Evolutionary conservation across 1,140 invertebrate species (phyloP).

Genomic region (Zophobas atratus): DNA sequence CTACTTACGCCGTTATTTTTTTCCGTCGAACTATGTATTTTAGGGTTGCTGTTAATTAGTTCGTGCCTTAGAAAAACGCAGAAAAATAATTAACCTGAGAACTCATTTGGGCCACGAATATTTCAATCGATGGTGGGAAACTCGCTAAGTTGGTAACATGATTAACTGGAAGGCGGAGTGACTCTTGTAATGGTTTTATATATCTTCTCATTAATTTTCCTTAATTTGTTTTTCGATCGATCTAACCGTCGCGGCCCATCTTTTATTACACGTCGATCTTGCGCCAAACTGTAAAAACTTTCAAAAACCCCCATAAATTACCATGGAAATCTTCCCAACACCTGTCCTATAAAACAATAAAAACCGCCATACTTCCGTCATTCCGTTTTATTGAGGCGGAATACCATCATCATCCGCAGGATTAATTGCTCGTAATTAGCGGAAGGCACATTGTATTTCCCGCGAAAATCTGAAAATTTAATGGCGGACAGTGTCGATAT

Average conservation of each 20-base stretch:
- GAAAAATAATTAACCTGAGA: slow-evolving; percentile 47
- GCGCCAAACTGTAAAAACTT: slow-evolving; percentile 34
- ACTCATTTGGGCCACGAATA: slow-evolving; percentile 53
- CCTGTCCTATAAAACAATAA: slow-evolving; percentile 48
- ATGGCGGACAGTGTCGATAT: slow-evolving; percentile 8
- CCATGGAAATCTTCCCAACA: slow-evolving; percentile 30
- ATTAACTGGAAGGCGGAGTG: slow-evolving; percentile 59
- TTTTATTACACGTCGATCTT: slow-evolving; percentile 38
- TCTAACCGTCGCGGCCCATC: slow-evolving; percentile 34
- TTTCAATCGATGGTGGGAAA: slow-evolving; percentile 61
- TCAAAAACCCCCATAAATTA: slow-evolving; percentile 23
- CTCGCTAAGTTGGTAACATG: slow-evolving; percentile 57
- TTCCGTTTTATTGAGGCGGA: slow-evolving; percentile 14
- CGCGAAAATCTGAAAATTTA: slow-evolving; percentile 27
- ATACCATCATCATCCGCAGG: neutral
- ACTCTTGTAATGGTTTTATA: slow-evolving; percentile 58
- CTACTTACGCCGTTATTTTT: neutral
- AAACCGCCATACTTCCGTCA: slow-evolving; percentile 29
- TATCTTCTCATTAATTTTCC: slow-evolving; percentile 56
- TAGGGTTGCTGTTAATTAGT: slow-evolving; percentile 18
- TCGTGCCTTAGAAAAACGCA: slow-evolving; percentile 14
- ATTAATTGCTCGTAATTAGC: slow-evolving; percentile 8
- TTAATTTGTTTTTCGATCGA: slow-evolving; percentile 55
- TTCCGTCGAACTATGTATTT: neutral
- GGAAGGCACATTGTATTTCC: slow-evolving; percentile 18